phyloP scores from a whole-genome alignment of 2,888 invertebrate species.

The Stomorhina lunata region DNA sequence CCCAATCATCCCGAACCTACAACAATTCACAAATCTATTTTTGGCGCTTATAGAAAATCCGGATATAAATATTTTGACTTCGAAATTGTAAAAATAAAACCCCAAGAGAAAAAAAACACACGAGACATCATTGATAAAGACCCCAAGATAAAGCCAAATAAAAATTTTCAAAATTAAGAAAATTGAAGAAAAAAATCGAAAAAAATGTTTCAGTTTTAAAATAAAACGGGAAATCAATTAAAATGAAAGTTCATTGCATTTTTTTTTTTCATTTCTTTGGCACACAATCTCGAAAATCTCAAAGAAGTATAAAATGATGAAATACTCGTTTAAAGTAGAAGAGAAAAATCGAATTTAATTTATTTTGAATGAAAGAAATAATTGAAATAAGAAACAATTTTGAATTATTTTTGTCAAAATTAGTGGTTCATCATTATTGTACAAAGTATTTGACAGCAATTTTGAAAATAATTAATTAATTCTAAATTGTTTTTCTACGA shows the following conservation, averaged over 20 bases:
- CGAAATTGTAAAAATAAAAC: not conserved
- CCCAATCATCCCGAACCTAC: conserved; percentile 32
- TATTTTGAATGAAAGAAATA: too few relatives aligned
- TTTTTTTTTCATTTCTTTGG: conserved; percentile 11
- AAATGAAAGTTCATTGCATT: conserved; percentile 65
- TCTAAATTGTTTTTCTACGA: too few relatives aligned
- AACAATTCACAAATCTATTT: conserved; percentile 24
- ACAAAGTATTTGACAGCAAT: too few relatives aligned
- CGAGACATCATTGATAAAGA: conserved; percentile 48
- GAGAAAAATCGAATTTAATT: too few relatives aligned
- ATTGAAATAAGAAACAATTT: too few relatives aligned
- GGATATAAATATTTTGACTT: conserved; percentile 44
- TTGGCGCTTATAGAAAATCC: conserved; percentile 51
- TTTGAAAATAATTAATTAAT: too few relatives aligned
- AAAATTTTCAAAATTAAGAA: not conserved
- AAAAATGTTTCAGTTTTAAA: not conserved
- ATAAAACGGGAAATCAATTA: conserved; percentile 55
- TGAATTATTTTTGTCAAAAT: too few relatives aligned
- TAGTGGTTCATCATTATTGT: too few relatives aligned
- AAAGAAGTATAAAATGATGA: not conserved
- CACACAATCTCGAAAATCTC: not conserved
- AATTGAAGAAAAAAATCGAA: not conserved
- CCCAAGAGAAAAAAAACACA: not conserved
- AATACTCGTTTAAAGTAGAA: not conserved
- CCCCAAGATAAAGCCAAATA: conserved; percentile 17